Base-by-base conservation (phyloP, 2,113 vertebrate species). In the Nycticorax nycticorax region DNA sequence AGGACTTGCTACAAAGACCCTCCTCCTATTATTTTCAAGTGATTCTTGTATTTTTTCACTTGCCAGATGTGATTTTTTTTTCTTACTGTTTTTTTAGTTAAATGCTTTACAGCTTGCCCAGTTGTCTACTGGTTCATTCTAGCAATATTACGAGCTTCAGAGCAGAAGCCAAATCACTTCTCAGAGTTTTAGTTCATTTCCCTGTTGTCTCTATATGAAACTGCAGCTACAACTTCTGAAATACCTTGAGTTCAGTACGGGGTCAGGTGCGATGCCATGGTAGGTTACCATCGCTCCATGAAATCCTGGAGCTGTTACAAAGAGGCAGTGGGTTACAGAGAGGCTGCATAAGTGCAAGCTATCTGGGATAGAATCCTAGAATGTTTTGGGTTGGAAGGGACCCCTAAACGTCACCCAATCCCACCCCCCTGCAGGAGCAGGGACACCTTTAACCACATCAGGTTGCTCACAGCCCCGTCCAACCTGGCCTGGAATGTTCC, bases 191-290 rank as follows among this genome's bases (percentile, higher is more conserved):
- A 24, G 27, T 32, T 80, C 28, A 8, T 78, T 78, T 83, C 60
- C 53, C 39, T 0, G 0, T 72, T 62, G 59, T 41, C 17, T 64
- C 57, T 37, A 0, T 35, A 41, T 1, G 3, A 72, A 77, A 48
- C 64, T 6, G 10, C 26, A 82, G 57, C 52, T 43, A 5, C 47
- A 78, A 3, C 28, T n/a, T 32, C 23, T 20, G 33, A 12, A 68
- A 41, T 11, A 50, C 10, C 32, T 59, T 24, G 32, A 16, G 48
- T n/a, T 79, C 55, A 10, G 1, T 33, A 2, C 2, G 5, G 77
- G 56, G 59, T 56, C 56, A 19, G 66, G 5, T 26, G 71, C 6
- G 67, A 52, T 86, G 79, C 53, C 5, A 0, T n/a, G 15, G 41
- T 14, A 17, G 30, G 64, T 83, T 19, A 9, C 35, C 27, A 12